These are phyloP conservation scores for Cacoxenus indagator DNA, from an alignment of 2,888 invertebrate species.

Conservation along the genomic window DNA sequence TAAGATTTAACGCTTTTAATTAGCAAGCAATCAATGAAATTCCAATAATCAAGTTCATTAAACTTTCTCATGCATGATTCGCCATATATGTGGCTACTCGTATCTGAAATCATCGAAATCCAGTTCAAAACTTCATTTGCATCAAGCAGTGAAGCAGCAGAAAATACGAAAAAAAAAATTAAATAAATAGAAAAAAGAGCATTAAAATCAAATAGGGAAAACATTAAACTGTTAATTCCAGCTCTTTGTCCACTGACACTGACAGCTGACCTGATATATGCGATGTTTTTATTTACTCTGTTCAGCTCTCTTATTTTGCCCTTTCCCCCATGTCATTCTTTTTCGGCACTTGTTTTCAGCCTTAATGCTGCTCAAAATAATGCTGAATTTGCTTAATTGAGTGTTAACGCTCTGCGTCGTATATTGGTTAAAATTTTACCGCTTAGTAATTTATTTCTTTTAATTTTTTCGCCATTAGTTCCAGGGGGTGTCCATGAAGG, in stretches of 20 bases:
- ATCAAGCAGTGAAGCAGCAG: background rate
- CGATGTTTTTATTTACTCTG: background rate
- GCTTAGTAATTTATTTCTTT: slow-evolving; percentile 34
- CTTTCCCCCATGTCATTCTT: slow-evolving; percentile 1
- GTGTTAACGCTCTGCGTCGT: background rate
- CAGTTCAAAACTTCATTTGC: slow-evolving; percentile 9
- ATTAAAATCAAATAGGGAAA: slow-evolving; percentile 14
- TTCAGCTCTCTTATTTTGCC: background rate
- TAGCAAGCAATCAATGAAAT: slow-evolving; percentile 2
- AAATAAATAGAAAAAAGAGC: background rate
- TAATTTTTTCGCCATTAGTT: slow-evolving; percentile 13
- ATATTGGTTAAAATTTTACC: slow-evolving; percentile 43
- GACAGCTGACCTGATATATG: background rate
- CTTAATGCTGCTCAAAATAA: background rate
- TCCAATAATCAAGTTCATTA: slow-evolving; percentile 21
- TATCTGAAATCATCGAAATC: background rate
- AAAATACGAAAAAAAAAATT: background rate
- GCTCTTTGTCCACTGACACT: slow-evolving; percentile 2
- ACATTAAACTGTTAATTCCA: slow-evolving; percentile 22
- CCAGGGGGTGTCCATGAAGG: background rate
- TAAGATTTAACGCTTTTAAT: background rate
- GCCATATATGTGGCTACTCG: background rate
- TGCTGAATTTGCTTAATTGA: slow-evolving; percentile 38
- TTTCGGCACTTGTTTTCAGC: background rate
- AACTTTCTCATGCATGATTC: slow-evolving; percentile 10